Base-by-base conservation (phyloP, 92 coral and sea anemone species). In the Zoanthus sociatus region DNA sequence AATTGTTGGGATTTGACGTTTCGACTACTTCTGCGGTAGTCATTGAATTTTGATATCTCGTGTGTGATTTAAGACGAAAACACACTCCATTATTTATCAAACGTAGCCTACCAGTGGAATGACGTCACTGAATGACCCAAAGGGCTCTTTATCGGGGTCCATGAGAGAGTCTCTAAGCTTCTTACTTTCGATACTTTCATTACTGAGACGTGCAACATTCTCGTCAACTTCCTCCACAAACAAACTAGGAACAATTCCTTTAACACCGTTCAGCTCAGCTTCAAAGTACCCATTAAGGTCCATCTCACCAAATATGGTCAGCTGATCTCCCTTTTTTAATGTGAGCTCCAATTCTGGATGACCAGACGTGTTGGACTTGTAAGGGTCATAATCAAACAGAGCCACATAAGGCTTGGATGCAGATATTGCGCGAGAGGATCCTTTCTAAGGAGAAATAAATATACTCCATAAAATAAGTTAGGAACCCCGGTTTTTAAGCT, bases 171-270 rank as follows among this genome's bases (percentile, higher is more conserved):
- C 55, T 37, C 79, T 87, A 64, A 3, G 83, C 50, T 86, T 67
- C 60, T 67, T 82, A 15, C 74, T 56, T 17, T 83, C 56, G 42
- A 33, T 75, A 47, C 78, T 84, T 47, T 91, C 96, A 58, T 88
- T 85, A 55, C 83, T 87, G 11, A 89, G 37, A 8, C 94, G 79
- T 61, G 71, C 90, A 71, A 50, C 51, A 54, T 82, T 86, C 64
- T 91, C 98, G 55, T 93, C 98, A 0, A 92, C 46, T 60, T 94
- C 98, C 81, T 94, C 98, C n/a, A 94, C 94, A 67, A 93, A 94
- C 58, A 94, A 76, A 76, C 96, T 94, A 14, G 98, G 92, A 74
- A 94, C 98, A 90, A 94, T 91, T 73, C 98, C 98, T 68, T 94
- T 88, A n/a, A 79, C 93, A 83, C 98, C 98, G 75, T 93, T 91